Evolutionary conservation across 2,888 invertebrate genomes (phyloP).

Genomic region (Heliconius ismenius): DNA sequence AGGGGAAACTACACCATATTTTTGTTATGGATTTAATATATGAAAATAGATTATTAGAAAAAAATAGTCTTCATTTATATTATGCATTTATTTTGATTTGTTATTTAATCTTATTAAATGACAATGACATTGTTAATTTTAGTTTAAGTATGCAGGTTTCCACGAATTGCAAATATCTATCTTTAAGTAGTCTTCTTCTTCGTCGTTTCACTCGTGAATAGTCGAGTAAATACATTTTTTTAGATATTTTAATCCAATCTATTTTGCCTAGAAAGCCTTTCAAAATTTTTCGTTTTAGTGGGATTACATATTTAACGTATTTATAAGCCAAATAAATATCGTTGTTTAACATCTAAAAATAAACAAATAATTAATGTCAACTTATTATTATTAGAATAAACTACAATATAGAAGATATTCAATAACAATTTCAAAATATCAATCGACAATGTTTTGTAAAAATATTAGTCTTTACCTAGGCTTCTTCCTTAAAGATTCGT

Average conservation of each 20-base stretch:
- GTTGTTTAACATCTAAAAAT: too few relatives aligned
- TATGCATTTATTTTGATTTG: background rate
- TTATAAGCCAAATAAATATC: too few relatives aligned
- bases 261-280: too few relatives aligned
- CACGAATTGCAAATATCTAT: too few relatives aligned
- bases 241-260: too few relatives aligned
- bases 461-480: slow-evolving; percentile 5
- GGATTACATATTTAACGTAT: too few relatives aligned
- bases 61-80: background rate
- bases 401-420: background rate
- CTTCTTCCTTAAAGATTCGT: slow-evolving; percentile 9
- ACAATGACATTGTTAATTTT: background rate
- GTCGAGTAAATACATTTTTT: too few relatives aligned
- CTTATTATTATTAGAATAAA: background rate
- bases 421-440: background rate
- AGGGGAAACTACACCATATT: slow-evolving; percentile 47
- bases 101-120: background rate
- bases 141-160: background rate
- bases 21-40: slow-evolving; percentile 37
- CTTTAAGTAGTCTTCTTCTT: too few relatives aligned
- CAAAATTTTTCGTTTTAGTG: too few relatives aligned
- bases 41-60: slow-evolving; percentile 20
- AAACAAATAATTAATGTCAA: too few relatives aligned
- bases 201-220: too few relatives aligned
- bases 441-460: background rate